Evolutionary conservation across 2,113 vertebrate species (phyloP).

Genomic region (Rhipidura dahli): DNA sequence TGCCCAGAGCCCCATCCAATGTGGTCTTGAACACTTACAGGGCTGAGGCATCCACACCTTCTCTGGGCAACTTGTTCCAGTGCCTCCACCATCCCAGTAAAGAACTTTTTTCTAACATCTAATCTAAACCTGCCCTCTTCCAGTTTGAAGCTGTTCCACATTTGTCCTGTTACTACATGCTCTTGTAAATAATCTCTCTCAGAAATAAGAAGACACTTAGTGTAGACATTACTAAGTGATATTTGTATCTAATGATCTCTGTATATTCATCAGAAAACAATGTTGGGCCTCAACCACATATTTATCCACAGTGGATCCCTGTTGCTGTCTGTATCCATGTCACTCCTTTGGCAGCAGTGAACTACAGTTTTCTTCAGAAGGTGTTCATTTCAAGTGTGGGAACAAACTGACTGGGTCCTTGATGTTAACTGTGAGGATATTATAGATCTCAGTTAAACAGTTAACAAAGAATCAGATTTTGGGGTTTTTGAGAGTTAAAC

Average conservation of each 20-base stretch:
- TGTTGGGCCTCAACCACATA: rapidly evolving
- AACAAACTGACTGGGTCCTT: background rate
- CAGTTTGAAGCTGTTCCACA: background rate
- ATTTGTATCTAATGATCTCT: background rate
- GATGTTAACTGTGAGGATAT: background rate
- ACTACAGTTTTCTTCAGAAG: background rate
- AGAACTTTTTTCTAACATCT: background rate
- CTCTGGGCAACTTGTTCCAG: background rate
- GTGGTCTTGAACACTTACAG: background rate
- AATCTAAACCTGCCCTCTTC: background rate
- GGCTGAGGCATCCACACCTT: background rate
- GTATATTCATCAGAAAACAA: background rate
- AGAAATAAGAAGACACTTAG: background rate
- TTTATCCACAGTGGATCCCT: background rate
- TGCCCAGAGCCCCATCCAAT: background rate
- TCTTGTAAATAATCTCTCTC: background rate
- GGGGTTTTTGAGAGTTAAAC: background rate
- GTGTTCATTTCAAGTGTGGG: background rate
- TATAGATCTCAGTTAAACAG: background rate
- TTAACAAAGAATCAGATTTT: background rate
- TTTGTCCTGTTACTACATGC: background rate
- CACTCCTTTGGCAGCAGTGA: background rate
- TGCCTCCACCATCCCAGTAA: background rate
- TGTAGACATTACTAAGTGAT: background rate
- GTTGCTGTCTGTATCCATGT: background rate